Evolutionary conservation across 37 sponge, comb jelly and placozoan genomes (phyloP).

Genomic region (Geodia barretti): DNA sequence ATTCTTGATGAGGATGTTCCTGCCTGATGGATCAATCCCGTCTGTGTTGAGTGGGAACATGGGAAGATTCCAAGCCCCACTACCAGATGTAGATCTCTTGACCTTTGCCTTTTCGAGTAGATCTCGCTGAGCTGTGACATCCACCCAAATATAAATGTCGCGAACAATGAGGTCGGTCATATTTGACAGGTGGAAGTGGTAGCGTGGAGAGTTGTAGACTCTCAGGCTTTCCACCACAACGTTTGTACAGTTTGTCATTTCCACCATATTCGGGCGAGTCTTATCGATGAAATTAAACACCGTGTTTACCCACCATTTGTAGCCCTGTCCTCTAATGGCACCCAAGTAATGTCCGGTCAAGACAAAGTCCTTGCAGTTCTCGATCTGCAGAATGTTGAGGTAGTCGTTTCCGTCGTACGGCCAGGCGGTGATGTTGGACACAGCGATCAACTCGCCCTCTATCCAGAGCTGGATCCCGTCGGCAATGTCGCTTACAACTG

Average conservation of each 20-base stretch:
- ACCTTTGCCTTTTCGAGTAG: not conserved
- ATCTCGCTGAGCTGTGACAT: conserved; percentile 11
- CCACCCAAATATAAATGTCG: conserved; percentile 14
- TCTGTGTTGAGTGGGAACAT: conserved; percentile 58
- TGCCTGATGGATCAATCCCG: conserved; percentile 39
- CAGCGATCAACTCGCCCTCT: conserved; percentile 23
- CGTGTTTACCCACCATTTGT: conserved; percentile 33
- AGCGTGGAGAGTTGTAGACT: conserved; percentile 22
- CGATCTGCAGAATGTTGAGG: not conserved
- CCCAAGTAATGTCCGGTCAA: conserved; percentile 11
- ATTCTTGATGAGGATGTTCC: conserved; percentile 35
- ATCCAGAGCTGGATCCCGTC: conserved; percentile 7
- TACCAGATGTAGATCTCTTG: not conserved
- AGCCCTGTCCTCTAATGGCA: conserved; percentile 33
- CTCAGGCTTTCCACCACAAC: not conserved
- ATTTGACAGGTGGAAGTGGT: conserved; percentile 2
- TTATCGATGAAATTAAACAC: conserved; percentile 4
- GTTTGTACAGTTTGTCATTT: not conserved
- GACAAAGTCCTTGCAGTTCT: conserved; percentile 12
- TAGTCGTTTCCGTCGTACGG: conserved; percentile 6
- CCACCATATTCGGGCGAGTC: conserved; percentile 18
- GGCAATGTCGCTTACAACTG: not conserved
- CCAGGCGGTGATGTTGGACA: conserved; percentile 32
- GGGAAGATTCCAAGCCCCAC: conserved; percentile 7
- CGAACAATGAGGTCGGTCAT: conserved; percentile 11